Evolutionary conservation across 1,140 invertebrate genomes (phyloP).

Genomic region (Cydia amplana): DNA sequence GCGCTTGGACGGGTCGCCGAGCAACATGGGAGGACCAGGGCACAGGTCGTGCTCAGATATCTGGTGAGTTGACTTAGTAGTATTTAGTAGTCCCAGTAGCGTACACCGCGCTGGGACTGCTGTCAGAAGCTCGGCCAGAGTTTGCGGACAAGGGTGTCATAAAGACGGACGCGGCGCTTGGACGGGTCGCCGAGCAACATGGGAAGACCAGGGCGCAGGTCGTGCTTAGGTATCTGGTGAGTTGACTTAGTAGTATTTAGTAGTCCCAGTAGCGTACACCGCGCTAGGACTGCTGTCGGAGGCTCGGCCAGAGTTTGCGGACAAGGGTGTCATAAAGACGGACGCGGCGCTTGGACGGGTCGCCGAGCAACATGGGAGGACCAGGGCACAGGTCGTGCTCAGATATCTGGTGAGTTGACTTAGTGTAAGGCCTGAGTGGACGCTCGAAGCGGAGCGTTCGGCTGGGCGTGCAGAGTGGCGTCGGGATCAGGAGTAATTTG

Average conservation of each 20-base stretch:
- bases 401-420: constrained; percentile 78
- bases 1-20: constrained; percentile 77
- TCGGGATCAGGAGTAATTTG: too few species aligned
- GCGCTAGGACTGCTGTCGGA: constrained; percentile 84
- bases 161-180: constrained; percentile 63
- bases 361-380: constrained; percentile 85
- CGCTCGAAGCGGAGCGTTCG: too few species aligned
- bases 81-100: constrained; percentile 82
- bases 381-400: constrained; percentile 85
- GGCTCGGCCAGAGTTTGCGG: constrained; percentile 62
- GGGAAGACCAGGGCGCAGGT: constrained; percentile 86
- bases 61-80: constrained; percentile 63
- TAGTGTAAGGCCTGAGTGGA: too few species aligned
- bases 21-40: constrained; percentile 84
- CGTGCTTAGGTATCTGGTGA: constrained; percentile 82
- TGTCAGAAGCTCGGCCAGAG: constrained; percentile 71
- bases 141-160: constrained; percentile 59
- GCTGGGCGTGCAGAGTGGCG: too few species aligned
- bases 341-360: constrained; percentile 68
- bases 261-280: constrained; percentile 84
- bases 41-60: constrained; percentile 86
- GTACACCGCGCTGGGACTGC: constrained; percentile 86
- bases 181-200: constrained; percentile 82
- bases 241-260: too few species aligned
- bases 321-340: constrained; percentile 61